Evolutionary conservation across 2,888 invertebrate genomes (phyloP), one percentile per base, ranked within the genome.

Genomic region (Zele albiditarsus): DNA sequence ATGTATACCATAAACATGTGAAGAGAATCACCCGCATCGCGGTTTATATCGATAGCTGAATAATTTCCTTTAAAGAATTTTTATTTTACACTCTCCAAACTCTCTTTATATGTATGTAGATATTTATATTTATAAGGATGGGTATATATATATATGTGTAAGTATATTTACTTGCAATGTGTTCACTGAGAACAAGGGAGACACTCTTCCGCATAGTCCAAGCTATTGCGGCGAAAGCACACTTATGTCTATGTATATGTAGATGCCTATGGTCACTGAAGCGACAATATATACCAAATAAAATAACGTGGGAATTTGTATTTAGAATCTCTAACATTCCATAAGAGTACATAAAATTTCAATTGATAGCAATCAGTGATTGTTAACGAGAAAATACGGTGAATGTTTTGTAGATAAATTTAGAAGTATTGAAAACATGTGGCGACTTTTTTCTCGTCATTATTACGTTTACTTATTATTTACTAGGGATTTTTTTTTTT

Each of bases 261-360:
- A 28, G 27, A 28, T 28, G 25, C 60, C 28, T 60, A 28, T 25
- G 28, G 27, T 27, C 67, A 27, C 25, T 28, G 23, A 70, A 65
- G 65, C 62, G 70, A 74, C 74, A 74, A 74, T 74, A 65, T 70
- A 42, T n/a, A 27, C 65, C 28, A 65, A 74, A 74, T 74, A 69
- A 69, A 74, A 74, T 69, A 74, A 53, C 70, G 74, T 74, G 74
- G 70, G 74, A 74, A 70, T 74, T 70, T 70, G 23, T 74, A 53
- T 74, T 53, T 33, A 65, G 25, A 38, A 57, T 42, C 28, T 65
- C 23, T 28, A 60, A 38, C 63, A 46, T 71, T 63, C 63, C 68
- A 63, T 12, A 65, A 63, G 31, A 66, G 66, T 60, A 31, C 20
- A 65, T 73, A 53, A 69, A 72, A 69, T 58, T 65, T 68, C 58